phyloP scores from a whole-genome alignment of 1,140 invertebrate species.

The Sinella curviseta region DNA sequence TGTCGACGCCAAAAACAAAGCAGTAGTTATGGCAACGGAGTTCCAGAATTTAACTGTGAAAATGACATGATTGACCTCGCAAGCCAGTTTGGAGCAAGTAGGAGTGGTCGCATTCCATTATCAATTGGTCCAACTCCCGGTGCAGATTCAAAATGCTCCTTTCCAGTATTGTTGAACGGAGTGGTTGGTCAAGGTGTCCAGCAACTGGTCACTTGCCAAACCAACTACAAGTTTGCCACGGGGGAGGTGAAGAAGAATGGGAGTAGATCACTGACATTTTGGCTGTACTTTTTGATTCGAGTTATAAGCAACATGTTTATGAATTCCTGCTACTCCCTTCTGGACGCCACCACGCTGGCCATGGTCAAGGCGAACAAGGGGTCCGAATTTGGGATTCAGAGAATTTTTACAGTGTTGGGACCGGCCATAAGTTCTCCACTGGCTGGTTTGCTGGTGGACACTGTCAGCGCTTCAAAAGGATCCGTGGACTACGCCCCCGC shows the following conservation, averaged over 20 bases:
- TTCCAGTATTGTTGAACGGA: too few species aligned
- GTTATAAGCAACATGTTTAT: slow-evolving; percentile 74
- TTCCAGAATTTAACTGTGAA: too few species aligned
- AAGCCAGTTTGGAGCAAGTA: too few species aligned
- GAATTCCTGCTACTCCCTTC: slow-evolving; percentile 72
- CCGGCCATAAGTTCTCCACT: slow-evolving; percentile 79
- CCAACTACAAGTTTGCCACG: slow-evolving; percentile 10
- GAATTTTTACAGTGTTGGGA: slow-evolving; percentile 74
- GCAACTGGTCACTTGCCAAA: not conserved
- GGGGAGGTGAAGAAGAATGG: slow-evolving; percentile 26
- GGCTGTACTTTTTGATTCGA: slow-evolving; percentile 73
- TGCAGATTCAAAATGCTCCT: too few species aligned
- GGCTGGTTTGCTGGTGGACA: slow-evolving; percentile 59
- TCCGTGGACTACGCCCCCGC: slow-evolving; percentile 76
- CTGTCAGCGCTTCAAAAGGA: slow-evolving; percentile 52
- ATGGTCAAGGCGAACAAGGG: slow-evolving; percentile 73
- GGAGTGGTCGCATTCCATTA: too few species aligned
- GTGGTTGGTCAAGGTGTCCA: too few species aligned
- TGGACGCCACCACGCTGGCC: slow-evolving; percentile 77
- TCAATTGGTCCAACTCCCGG: too few species aligned
- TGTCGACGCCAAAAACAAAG: too few species aligned
- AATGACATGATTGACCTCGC: too few species aligned
- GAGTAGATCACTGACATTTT: slow-evolving; percentile 63
- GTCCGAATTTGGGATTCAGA: slow-evolving; percentile 75
- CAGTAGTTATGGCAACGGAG: too few species aligned